These are phyloP conservation scores for Pituophis catenifer DNA, from an alignment of 2,113 vertebrate genomes.

Conservation along the genomic window DNA sequence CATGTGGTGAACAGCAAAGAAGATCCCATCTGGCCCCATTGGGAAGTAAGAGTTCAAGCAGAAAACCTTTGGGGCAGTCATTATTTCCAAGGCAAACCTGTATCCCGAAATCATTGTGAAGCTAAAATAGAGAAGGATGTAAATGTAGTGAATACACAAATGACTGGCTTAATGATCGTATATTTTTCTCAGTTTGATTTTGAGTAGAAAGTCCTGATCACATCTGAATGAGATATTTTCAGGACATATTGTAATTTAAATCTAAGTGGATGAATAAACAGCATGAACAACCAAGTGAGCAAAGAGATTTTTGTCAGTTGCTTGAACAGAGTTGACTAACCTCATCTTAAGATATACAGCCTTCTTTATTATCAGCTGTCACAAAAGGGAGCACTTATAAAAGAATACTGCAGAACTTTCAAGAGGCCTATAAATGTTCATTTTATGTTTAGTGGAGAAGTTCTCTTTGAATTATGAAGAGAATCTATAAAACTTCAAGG, in stretches of 20 bases:
- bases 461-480: accelerated
- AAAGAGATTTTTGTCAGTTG: conserved; percentile 4
- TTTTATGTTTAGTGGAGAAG: background rate
- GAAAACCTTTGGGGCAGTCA: background rate
- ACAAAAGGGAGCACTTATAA: background rate
- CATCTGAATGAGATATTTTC: conserved; percentile 14
- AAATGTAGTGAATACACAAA: background rate
- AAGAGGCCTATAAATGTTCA: conserved; percentile 14
- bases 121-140: background rate
- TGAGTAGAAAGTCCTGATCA: conserved; percentile 23
- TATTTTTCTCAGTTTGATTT: background rate
- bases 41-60: background rate
- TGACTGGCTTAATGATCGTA: background rate
- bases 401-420: background rate
- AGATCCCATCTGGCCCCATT: background rate
- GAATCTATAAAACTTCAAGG: background rate
- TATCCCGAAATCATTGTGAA: background rate
- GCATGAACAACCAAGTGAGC: background rate
- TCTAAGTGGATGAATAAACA: background rate
- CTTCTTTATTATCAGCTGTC: background rate
- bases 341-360: background rate
- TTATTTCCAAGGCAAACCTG: background rate
- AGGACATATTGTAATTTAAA: background rate
- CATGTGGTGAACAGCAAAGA: background rate
- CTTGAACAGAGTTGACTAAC: background rate